These are phyloP conservation scores for Synergus gifuensis DNA, from an alignment of 2,888 invertebrate genomes.

Conservation along the genomic window DNA sequence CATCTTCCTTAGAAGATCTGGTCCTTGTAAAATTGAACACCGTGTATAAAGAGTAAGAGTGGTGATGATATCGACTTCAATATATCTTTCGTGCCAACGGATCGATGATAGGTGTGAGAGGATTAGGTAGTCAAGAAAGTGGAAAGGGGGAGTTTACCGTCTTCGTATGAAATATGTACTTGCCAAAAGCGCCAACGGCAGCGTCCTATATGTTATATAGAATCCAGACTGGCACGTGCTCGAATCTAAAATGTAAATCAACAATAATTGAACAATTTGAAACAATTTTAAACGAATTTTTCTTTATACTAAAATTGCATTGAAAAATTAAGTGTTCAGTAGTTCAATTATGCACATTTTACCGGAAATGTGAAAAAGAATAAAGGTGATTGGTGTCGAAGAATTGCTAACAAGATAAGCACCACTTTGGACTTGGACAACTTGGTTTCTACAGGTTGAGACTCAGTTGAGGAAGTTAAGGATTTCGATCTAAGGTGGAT, in stretches of 20 bases:
- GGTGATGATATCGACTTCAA: background rate
- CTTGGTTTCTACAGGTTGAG: background rate
- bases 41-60: background rate
- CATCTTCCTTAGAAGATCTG: no score
- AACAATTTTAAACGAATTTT: background rate
- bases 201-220: background rate
- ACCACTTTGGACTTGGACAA: background rate
- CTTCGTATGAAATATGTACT: background rate
- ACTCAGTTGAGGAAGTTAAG: background rate
- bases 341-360: background rate
- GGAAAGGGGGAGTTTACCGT: background rate
- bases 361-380: background rate
- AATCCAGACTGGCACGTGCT: background rate
- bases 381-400: background rate
- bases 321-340: background rate
- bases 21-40: background rate
- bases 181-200: background rate
- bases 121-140: background rate
- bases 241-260: background rate
- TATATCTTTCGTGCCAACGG: background rate
- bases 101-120: background rate
- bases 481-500: no score
- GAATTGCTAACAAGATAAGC: background rate
- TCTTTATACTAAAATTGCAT: background rate
- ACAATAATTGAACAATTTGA: background rate